phyloP scores from a whole-genome alignment of 2,113 vertebrate genomes.

The Oncorhynchus mykiss region DNA sequence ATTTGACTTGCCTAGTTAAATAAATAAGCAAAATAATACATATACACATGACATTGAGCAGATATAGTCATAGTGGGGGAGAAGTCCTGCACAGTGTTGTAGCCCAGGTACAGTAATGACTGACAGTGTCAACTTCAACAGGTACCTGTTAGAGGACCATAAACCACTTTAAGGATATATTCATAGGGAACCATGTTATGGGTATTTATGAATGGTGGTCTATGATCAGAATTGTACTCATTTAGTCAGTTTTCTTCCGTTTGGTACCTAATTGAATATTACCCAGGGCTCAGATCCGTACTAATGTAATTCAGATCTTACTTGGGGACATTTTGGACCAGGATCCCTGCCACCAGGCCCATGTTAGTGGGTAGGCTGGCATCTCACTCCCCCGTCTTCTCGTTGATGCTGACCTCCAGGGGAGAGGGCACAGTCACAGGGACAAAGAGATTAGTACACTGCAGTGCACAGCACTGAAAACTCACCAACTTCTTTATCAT shows the following conservation, averaged over 20 bases:
- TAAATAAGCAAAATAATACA: no score
- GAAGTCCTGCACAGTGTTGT: conserved; percentile 97
- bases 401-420: conserved; percentile 94
- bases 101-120: conserved; percentile 95
- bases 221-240: no score
- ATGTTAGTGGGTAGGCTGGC: conserved; percentile 98
- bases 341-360: conserved; percentile 93
- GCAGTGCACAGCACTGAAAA: no score
- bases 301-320: conserved; percentile 66
- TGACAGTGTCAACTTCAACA: conserved; percentile 90
- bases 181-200: background rate
- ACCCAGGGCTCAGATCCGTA: background rate
- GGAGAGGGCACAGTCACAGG: conserved; percentile 87
- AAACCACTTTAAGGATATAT: conserved; percentile 7
- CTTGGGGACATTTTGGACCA: conserved; percentile 98
- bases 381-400: conserved; percentile 95
- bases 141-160: conserved; percentile 73
- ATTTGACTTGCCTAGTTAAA: conserved; percentile 42
- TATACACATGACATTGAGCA: conserved; percentile 55
- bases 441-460: background rate
- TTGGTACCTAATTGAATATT: no score
- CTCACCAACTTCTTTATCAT: no score
- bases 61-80: conserved; percentile 89
- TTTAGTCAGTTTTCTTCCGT: no score
- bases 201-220: no score